Evolutionary conservation across 2,797 vertebrate species (phyloP), one percentile per base, ranked within the genome.

Genomic region (Sternotherus odoratus): DNA sequence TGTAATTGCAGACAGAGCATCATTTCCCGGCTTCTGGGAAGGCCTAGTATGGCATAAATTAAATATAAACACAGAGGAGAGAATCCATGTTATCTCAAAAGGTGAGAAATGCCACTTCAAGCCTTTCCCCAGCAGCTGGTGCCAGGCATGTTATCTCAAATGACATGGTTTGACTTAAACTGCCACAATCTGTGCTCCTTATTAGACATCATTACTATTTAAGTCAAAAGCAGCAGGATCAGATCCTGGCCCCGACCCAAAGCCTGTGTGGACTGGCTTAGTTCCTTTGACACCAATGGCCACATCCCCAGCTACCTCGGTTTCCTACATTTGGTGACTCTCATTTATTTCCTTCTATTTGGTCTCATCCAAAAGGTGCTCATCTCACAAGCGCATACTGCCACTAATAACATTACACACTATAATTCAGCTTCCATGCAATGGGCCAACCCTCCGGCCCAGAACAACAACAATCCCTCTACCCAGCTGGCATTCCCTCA

Each of bases 1-100:
- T 97, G 97, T 96, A 98, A 98, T 96, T 91, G 85, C 93, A 96
- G 97, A 94, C 97, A 97, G 96, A 97, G 97, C 96, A 98, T 96
- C 97, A 95, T 96, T 97, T 98, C 95, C 97, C 95, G 96, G 97
- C 95, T 97, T 97, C 96, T 12, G 49, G 85, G 97, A 97, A 98
- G 97, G 96, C 97, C 96, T 96, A 97, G 98, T 98, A 97, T 95
- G 97, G 97, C 93, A 97, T 94, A 98, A 98, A 98, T 98, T 98
- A 98, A 98, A 97, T 96, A 98, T 98, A 98, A 97, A 96, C 97
- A 98, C 74, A 91, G 95, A 95, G 93, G 96, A 97, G 96, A 97
- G 95, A 97, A 96, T 97, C 96, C 95, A 94, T 95, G 98, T 98
- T 97, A 95, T 94, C 95, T 97, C 93, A 87, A 96, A 97, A 97